Base-by-base conservation (phyloP, 2,888 invertebrate genomes). In the Andrena chrysosceles region DNA sequence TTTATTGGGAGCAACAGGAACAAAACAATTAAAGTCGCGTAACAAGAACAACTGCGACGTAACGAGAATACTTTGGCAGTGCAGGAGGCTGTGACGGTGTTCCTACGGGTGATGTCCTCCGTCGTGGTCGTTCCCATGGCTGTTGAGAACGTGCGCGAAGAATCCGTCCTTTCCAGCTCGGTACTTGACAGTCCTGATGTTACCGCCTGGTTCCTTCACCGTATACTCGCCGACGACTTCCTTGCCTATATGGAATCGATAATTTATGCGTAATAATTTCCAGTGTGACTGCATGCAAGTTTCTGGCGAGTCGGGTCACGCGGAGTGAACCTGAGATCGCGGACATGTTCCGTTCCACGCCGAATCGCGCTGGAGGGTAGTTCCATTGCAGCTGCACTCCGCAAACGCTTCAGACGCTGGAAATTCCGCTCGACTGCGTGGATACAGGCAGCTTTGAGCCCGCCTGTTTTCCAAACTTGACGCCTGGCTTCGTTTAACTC, bases 221-320 rank as follows among this genome's bases (percentile, higher is more conserved):
- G 96, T 96, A 91, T 96, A 96, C 23, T 95, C 95, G 92, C 97
- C 97, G 95, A 96, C 96, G 29, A 97, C 97, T 13, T 96, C 96
- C 91, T 97, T 96, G 4, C 97, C 97, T 91, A 68, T 6, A 49
- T 66, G 2, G 20, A 33, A 49, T 71, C 26, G 20, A 26, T 13
- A 3, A 8, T 20, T 31, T 20, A 13, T 8, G 20, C 54, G 7
- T 1, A 54, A 54, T 31, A 48, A 29, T 48, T 20, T 31, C 48
- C 13, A n/a, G 16, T 29, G 2, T 2, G 10, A 35, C 26, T 26
- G 63, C 48, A n/a, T 31, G 64, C 64, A 29, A 29, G n/a, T 16
- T 42, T 42, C 42, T 1, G 13, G 1, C 13, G 16, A 42, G 16
- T 42, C 42, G 16, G 42, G 42, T 42, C 42, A 13, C 42, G 5